Evolutionary conservation across 2,888 invertebrate species (phyloP).

Genomic region (Catonia carolina): DNA sequence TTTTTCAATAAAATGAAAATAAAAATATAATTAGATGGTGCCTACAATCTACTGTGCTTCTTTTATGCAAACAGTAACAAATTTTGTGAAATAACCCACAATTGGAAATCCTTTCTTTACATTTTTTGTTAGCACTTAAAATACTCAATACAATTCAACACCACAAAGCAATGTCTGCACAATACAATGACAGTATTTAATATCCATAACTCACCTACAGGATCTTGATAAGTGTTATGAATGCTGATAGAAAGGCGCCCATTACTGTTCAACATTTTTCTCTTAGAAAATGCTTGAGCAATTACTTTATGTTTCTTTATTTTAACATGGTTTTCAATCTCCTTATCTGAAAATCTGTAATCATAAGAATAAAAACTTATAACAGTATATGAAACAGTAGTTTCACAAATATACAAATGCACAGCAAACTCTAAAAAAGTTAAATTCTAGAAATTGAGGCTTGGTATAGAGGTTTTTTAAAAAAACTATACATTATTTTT

Average conservation of each 20-base stretch:
- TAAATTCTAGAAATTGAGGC: background rate
- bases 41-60: too few relatives aligned
- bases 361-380: conserved; percentile 14
- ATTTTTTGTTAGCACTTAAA: too few relatives aligned
- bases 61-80: too few relatives aligned
- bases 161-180: too few relatives aligned
- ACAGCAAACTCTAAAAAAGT: background rate
- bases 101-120: too few relatives aligned
- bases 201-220: conserved; percentile 57
- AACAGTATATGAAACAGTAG: background rate
- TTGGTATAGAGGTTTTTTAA: background rate
- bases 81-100: too few relatives aligned
- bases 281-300: conserved; percentile 81
- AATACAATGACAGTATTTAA: too few relatives aligned
- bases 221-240: conserved; percentile 82
- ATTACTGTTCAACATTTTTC: conserved; percentile 72
- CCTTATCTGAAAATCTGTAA: conserved; percentile 64
- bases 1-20: too few relatives aligned
- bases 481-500: too few relatives aligned
- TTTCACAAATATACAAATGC: background rate
- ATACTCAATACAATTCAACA: too few relatives aligned
- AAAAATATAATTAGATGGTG: too few relatives aligned
- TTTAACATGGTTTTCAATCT: conserved; percentile 60
- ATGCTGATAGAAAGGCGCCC: conserved; percentile 83
- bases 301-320: conserved; percentile 84